phyloP scores from a whole-genome alignment of 2,113 vertebrate genomes.

The Gallinago undulata region DNA sequence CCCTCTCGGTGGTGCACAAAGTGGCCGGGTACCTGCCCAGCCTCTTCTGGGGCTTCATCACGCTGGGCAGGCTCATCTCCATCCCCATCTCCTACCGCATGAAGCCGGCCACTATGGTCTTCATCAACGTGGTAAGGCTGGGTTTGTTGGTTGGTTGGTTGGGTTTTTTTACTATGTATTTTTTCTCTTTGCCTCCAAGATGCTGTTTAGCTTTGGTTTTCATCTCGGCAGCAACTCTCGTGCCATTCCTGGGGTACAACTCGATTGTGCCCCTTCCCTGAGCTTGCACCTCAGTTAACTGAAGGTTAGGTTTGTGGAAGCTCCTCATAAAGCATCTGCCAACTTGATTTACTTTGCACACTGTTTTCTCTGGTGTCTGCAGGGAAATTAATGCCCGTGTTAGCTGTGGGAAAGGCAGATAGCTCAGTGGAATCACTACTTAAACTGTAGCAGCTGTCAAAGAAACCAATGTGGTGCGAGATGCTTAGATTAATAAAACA shows the following conservation, averaged over 20 bases:
- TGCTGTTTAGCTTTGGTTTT: rapidly evolving
- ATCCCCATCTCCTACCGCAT: conserved; percentile 87
- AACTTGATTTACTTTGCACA: rapidly evolving
- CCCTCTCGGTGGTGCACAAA: conserved; percentile 78
- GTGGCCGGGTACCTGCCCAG: conserved; percentile 84
- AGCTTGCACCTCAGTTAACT: not conserved
- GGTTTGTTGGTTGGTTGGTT: no score
- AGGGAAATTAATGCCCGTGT: rapidly evolving
- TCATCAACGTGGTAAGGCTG: conserved; percentile 84
- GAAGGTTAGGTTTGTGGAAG: rapidly evolving
- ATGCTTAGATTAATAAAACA: not conserved
- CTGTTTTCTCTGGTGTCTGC: rapidly evolving
- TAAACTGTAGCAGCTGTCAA: not conserved
- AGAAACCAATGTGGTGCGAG: not conserved
- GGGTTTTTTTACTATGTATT: no score
- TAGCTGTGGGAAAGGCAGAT: rapidly evolving
- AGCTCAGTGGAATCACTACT: rapidly evolving
- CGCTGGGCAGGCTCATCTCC: conserved; percentile 85
- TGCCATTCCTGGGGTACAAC: rapidly evolving
- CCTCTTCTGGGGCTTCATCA: conserved; percentile 92
- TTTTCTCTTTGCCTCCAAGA: not conserved
- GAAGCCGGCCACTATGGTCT: conserved; percentile 81
- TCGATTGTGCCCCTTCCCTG: rapidly evolving
- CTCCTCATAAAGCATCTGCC: rapidly evolving
- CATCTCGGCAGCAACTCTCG: not conserved